Percentiles rank a stretch among this genome's conserved stretches.
Conservation (phyloP, 2,113 vertebrate species). For the Peucedramus taeniatus region DNA sequence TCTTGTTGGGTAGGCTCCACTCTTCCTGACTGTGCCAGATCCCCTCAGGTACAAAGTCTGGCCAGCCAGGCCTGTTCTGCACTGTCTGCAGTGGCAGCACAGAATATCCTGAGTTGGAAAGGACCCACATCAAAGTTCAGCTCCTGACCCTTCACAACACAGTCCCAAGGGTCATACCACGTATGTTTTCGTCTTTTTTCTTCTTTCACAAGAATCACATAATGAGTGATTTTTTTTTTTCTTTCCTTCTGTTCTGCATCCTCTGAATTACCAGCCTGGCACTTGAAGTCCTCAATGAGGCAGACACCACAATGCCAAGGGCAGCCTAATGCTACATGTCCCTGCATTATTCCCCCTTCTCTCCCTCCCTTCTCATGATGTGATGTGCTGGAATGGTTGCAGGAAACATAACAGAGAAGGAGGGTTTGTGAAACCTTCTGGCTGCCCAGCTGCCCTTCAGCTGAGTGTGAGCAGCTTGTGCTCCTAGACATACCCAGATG, state of each 20-base stretch:
- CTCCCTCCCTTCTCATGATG: not conserved
- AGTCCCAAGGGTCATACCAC: not conserved
- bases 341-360: not conserved
- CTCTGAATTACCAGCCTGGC: not conserved
- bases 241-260: not conserved
- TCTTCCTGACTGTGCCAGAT: not conserved
- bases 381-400: not conserved
- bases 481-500: not conserved
- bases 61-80: not conserved
- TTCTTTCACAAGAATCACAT: not conserved
- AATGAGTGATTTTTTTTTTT: not conserved
- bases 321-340: not conserved
- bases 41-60: not conserved
- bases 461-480: not conserved
- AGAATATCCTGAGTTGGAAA: not conserved
- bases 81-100: fast-evolving
- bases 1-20: not conserved
- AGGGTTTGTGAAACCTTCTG: not conserved
- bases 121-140: not conserved
- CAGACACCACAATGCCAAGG: not conserved
- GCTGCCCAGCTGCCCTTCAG: not conserved
- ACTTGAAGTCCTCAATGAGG: not conserved
- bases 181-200: not conserved
- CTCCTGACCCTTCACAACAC: not conserved
- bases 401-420: not conserved